phyloP scores from a whole-genome alignment of 2,113 vertebrate genomes.

The Lanius collurio region DNA sequence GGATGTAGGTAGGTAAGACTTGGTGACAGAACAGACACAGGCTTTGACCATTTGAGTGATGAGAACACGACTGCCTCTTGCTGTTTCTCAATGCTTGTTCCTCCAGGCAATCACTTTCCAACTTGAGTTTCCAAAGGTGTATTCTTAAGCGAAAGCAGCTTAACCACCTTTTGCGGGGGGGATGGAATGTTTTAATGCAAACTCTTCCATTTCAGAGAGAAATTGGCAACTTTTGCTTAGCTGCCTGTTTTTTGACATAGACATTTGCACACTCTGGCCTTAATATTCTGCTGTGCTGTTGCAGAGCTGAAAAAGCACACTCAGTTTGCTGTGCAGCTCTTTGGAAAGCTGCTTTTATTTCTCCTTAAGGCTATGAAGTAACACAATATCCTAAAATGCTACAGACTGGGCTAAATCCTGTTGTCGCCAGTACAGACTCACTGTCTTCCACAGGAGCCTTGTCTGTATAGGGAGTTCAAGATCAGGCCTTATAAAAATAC shows the following conservation, averaged over 20 bases:
- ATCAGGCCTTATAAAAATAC: slow-evolving; percentile 32
- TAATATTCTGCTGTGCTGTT: slow-evolving; percentile 8
- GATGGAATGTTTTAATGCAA: background rate
- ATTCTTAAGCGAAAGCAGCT: slow-evolving; percentile 1
- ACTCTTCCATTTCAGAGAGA: background rate
- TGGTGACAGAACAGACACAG: background rate
- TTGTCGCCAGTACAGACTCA: background rate
- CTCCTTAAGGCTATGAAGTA: slow-evolving; percentile 61
- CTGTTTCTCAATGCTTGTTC: background rate
- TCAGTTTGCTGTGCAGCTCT: background rate
- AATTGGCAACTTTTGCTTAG: slow-evolving; percentile 5
- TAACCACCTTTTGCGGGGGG: background rate
- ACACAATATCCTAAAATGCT: slow-evolving; percentile 60
- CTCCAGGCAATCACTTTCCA: slow-evolving; percentile 8
- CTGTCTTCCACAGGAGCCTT: slow-evolving; percentile 8
- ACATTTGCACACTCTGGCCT: slow-evolving; percentile 3
- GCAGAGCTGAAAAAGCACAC: background rate
- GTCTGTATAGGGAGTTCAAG: background rate
- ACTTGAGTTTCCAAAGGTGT: background rate
- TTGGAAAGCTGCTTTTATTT: slow-evolving; percentile 51
- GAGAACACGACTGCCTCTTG: background rate
- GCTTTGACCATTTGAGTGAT: background rate
- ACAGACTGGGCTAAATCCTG: slow-evolving; percentile 55
- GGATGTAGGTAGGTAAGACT: background rate
- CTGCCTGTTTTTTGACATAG: background rate